Conservation (phyloP, 2,113 vertebrate species). For the Odocoileus virginianus region DNA sequence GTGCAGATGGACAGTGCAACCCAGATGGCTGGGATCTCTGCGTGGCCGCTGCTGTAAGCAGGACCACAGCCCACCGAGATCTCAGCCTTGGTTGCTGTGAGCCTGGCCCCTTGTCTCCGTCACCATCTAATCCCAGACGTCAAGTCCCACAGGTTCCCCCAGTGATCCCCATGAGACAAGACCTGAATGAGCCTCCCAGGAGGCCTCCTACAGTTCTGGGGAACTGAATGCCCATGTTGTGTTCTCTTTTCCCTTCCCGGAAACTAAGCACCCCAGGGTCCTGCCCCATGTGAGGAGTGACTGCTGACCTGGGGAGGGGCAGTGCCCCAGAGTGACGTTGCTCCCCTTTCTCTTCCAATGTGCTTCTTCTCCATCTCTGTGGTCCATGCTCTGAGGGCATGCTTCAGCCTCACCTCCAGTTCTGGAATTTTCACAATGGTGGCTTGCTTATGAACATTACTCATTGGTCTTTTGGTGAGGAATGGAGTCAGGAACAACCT, state of each 20-base stretch:
- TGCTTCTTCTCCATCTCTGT: neutral
- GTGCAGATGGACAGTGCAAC: neutral
- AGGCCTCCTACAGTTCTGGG: neutral
- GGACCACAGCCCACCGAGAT: fast-evolving
- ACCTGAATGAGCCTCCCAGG: neutral
- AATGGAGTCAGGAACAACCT: neutral
- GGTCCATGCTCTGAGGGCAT: no score
- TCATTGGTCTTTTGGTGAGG: neutral
- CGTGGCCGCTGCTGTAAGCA: neutral
- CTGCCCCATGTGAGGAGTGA: neutral
- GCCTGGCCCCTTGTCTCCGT: neutral
- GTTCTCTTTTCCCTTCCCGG: neutral
- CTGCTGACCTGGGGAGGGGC: no score
- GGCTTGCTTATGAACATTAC: neutral
- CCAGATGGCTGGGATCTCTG: neutral
- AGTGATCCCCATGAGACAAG: neutral
- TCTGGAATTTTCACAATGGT: neutral
- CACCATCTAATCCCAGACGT: neutral
- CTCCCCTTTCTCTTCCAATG: neutral
- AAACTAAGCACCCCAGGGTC: neutral
- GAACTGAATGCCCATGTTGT: neutral
- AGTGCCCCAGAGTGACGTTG: fast-evolving
- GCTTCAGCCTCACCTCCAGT: neutral
- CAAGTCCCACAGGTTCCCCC: neutral
- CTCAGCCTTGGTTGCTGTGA: neutral